A percentile compares a stretch with the other conserved stretches of the same genome.
Evolutionary conservation across 2,113 vertebrate genomes (phyloP).

Genomic region (Coptodon bakossiorum): DNA sequence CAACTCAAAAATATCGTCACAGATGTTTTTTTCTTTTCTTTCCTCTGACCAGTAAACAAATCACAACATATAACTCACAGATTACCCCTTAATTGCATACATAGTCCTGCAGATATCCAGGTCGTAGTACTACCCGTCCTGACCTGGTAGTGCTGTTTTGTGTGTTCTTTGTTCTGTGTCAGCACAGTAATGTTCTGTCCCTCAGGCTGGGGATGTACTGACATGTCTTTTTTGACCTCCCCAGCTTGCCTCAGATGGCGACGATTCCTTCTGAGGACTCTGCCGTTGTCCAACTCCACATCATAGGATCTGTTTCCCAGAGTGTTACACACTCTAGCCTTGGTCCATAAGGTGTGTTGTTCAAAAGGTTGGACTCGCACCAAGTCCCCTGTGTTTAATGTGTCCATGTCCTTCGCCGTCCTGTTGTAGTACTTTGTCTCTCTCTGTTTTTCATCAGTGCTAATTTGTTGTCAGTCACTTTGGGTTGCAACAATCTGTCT

Average conservation of each 20-base stretch:
- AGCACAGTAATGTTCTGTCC: too few species aligned
- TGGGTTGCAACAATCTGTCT: not conserved
- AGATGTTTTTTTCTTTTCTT: not conserved
- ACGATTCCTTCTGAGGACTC: too few species aligned
- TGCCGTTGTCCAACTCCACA: too few species aligned
- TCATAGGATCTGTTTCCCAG: too few species aligned
- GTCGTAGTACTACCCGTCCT: too few species aligned
- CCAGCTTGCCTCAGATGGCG: too few species aligned
- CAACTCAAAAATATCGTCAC: not conserved
- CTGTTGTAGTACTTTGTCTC: not conserved
- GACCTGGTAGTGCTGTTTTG: too few species aligned
- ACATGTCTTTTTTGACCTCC: too few species aligned
- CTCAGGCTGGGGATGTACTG: too few species aligned
- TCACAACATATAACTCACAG: not conserved
- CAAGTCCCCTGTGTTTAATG: not conserved
- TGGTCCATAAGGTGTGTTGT: not conserved
- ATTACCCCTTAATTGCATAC: not conserved
- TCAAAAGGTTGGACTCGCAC: not conserved
- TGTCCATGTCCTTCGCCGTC: fast-evolving
- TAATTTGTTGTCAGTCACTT: fast-evolving
- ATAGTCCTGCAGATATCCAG: not conserved
- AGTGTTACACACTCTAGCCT: not conserved
- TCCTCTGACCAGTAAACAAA: too few species aligned
- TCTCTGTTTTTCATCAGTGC: not conserved
- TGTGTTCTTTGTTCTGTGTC: too few species aligned